phyloP scores from a whole-genome alignment of 2,113 vertebrate genomes.

The Limanda limanda region DNA sequence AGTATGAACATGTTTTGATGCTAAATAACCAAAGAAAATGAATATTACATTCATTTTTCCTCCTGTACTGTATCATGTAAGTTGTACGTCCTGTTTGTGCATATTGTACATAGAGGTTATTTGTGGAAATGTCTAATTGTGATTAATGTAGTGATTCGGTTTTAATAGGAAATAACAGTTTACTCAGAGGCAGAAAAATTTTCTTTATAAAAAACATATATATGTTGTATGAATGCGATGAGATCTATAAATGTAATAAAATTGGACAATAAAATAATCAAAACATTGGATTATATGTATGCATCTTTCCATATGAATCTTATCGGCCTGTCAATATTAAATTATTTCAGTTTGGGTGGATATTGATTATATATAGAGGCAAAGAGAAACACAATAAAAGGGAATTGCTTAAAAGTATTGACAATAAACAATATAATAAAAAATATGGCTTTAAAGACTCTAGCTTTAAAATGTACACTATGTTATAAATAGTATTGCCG shows the following conservation, averaged over 20 bases:
- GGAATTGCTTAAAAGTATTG: no score
- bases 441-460: no score
- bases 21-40: constrained; percentile 12
- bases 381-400: no score
- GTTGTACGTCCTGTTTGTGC: constrained; percentile 32
- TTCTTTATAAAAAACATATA: not conserved
- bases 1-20: not conserved
- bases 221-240: constrained; percentile 3
- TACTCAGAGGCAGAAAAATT: constrained; percentile 1
- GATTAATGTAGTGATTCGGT: not conserved
- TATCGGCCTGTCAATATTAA: no score
- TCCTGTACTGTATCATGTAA: constrained; percentile 1
- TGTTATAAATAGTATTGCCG: no score
- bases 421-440: no score
- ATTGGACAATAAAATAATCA: constrained; percentile 29
- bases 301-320: no score
- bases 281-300: no score
- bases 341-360: no score
- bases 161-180: not conserved
- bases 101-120: constrained; percentile 56
- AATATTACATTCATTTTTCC: constrained; percentile 6
- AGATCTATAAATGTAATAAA: constrained; percentile 32
- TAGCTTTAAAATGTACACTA: no score
- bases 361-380: no score
- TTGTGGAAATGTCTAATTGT: not conserved